A percentile compares a stretch with the other conserved stretches of the same genome.
phyloP scores from a whole-genome alignment of 1,140 invertebrate genomes.

The Bradysia coprophila region DNA sequence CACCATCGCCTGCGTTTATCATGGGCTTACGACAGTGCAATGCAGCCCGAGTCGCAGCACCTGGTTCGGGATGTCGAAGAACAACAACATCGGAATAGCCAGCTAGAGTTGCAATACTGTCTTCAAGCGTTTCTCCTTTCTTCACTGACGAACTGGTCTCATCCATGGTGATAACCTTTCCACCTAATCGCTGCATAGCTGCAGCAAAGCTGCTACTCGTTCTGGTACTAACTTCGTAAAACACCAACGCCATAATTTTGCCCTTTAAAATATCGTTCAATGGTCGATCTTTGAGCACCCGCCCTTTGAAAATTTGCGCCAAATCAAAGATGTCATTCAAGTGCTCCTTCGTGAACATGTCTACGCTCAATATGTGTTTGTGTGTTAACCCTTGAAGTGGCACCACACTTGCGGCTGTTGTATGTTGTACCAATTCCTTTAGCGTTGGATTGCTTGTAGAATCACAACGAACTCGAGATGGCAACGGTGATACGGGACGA shows the following conservation, averaged over 20 bases:
- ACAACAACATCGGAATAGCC: conserved; percentile 86
- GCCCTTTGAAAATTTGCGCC: conserved; percentile 69
- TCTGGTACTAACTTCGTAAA: conserved; percentile 94
- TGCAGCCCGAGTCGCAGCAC: conserved; percentile 74
- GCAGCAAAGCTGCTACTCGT: conserved; percentile 91
- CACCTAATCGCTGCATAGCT: conserved; percentile 91
- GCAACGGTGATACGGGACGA: conserved; percentile 20
- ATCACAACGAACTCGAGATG: conserved; percentile 33
- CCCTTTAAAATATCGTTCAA: conserved; percentile 81
- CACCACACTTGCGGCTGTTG: conserved; percentile 7
- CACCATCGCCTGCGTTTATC: conserved; percentile 95
- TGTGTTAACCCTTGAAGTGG: conserved; percentile 38
- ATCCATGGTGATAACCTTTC: conserved; percentile 77
- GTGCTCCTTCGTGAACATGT: conserved; percentile 77
- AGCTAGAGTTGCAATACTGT: conserved; percentile 69
- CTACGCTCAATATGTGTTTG: conserved; percentile 68
- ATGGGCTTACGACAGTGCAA: conserved; percentile 69
- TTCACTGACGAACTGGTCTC: conserved; percentile 77
- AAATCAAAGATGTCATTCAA: conserved; percentile 88
- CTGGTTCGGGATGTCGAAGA: conserved; percentile 78
- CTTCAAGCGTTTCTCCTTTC: conserved; percentile 93
- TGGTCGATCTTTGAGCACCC: conserved; percentile 62
- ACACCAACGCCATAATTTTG: conserved; percentile 89
- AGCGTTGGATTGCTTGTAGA: conserved; percentile 27
- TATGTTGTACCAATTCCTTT: conserved; percentile 23